Conservation (phyloP, 2,888 invertebrate species). For the Corythucha ciliata region DNA sequence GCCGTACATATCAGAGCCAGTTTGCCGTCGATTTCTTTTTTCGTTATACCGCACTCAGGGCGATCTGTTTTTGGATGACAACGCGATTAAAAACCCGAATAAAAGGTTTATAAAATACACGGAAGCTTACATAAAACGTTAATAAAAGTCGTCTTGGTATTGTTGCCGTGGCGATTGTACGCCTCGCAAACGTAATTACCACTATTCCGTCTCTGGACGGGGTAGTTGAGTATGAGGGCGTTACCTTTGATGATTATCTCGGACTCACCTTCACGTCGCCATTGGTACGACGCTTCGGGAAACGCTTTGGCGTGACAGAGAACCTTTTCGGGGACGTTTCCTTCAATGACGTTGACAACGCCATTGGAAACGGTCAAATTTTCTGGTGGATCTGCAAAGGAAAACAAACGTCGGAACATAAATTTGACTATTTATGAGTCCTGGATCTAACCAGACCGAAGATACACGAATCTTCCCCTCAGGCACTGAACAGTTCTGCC, state of each 20-base stretch:
- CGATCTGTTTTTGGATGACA: conserved; percentile 51
- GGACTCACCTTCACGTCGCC: conserved; percentile 55
- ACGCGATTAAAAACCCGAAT: conserved; percentile 10
- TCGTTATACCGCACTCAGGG: conserved; percentile 73
- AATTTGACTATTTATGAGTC: too few relatives aligned
- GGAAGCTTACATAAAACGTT: conserved; percentile 72
- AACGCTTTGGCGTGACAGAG: conserved; percentile 55
- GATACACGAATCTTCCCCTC: too few relatives aligned
- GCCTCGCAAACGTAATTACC: conserved; percentile 74
- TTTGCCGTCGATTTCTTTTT: conserved; percentile 60
- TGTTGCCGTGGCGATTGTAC: conserved; percentile 65
- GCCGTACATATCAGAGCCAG: conserved; percentile 73
- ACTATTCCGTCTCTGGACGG: conserved; percentile 58
- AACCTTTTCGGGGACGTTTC: conserved; percentile 49
- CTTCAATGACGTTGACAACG: conserved; percentile 48
- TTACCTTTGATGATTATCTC: conserved; percentile 41
- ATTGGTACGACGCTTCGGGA: conserved; percentile 61
- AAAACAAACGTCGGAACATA: too few relatives aligned
- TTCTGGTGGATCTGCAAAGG: conserved; percentile 81
- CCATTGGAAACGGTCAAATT: conserved; percentile 61
- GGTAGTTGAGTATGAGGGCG: conserved; percentile 53
- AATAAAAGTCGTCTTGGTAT: conserved; percentile 57
- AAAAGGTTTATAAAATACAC: not conserved
- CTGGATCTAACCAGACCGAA: too few relatives aligned
- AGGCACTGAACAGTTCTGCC: too few relatives aligned